Base-by-base conservation (phyloP, 1,140 invertebrate genomes). In the Lasaia peninsularis region DNA sequence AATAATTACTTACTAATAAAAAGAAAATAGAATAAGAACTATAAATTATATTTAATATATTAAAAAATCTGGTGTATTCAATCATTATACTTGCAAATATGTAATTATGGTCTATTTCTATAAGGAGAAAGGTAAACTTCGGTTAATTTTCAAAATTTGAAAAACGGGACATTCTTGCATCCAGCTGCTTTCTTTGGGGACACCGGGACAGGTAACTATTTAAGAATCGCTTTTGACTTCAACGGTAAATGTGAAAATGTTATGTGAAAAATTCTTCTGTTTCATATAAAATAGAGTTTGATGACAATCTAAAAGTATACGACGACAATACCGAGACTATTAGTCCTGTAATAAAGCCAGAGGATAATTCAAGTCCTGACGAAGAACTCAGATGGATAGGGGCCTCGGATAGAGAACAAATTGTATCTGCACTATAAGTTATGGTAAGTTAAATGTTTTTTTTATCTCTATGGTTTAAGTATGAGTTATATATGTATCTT, bases 211-310 rank as follows among this genome's bases (percentile, higher is more conserved):
- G n/a, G n/a, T n/a, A 60, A 95, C 94, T 0, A 90, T 94, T 35
- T 93, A 95, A 72, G 94, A 95, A 68, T 93, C 92, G 9, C 73
- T 95, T 28, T 76, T 95, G 35, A 85, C 81, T 2, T 83, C 85
- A 11, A 82, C 80, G 35, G 69, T 81, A 34, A 81, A 78, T 59
- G n/a, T n/a, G n/a, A n/a, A n/a, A n/a, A n/a, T n/a, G n/a, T n/a
- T n/a, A n/a, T n/a, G n/a, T n/a, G n/a, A 82, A 75, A 54, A 67
- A 78, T 62, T 80, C 84, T 49, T 79, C 82, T 50, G 79, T 84
- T 71, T 83, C 73, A 73, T 86, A 86, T 71, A 84, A 73, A 67
- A 79, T 84, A 56, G 82, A 86, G 24, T 80, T 79, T 52, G 77
- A 88, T 63, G 80, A 86, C 55, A 84, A 77, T 52, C 48, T 75